Conservation (phyloP, 2,113 vertebrate species). For the Capra hircus region DNA sequence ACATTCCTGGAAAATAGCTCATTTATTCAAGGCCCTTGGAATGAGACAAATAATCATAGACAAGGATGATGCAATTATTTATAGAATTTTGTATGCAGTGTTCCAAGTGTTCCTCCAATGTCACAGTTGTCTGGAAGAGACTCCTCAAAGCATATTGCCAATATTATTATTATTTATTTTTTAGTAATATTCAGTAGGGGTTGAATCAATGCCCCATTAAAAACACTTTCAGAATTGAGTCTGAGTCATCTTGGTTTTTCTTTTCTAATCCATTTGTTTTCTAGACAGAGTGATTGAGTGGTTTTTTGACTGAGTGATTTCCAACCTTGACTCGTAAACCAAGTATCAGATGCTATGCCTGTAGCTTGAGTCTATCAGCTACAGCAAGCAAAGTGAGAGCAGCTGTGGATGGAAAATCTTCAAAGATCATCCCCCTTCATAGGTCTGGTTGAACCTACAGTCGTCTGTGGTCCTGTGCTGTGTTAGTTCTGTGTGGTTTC, state of each 20-base stretch:
- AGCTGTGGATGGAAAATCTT: conserved; percentile 38
- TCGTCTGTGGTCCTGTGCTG: not conserved
- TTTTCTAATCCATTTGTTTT: conserved; percentile 56
- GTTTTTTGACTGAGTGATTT: conserved; percentile 62
- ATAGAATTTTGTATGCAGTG: not conserved
- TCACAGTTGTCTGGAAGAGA: conserved; percentile 40
- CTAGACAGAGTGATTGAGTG: conserved; percentile 44
- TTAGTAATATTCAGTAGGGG: conserved; percentile 53
- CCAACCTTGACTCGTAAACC: conserved; percentile 34
- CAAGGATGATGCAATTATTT: conserved; percentile 15
- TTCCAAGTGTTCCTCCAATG: conserved; percentile 26
- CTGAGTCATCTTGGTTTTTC: conserved; percentile 53
- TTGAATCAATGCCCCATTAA: conserved; percentile 55
- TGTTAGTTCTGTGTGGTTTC: not conserved
- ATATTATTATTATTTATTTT: conserved; percentile 52
- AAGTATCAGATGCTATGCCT: not conserved
- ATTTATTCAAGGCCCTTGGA: conserved; percentile 8
- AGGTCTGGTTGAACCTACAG: not conserved
- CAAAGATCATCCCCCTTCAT: conserved; percentile 46
- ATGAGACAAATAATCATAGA: conserved; percentile 21
- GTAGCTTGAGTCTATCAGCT: conserved; percentile 21
- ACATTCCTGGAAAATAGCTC: conserved; percentile 17
- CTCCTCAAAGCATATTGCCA: not conserved
- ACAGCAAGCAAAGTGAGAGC: not conserved
- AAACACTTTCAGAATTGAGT: conserved; percentile 44